phyloP scores from a whole-genome alignment of 2,888 invertebrate species.

The Zaprionus bogoriensis region DNA sequence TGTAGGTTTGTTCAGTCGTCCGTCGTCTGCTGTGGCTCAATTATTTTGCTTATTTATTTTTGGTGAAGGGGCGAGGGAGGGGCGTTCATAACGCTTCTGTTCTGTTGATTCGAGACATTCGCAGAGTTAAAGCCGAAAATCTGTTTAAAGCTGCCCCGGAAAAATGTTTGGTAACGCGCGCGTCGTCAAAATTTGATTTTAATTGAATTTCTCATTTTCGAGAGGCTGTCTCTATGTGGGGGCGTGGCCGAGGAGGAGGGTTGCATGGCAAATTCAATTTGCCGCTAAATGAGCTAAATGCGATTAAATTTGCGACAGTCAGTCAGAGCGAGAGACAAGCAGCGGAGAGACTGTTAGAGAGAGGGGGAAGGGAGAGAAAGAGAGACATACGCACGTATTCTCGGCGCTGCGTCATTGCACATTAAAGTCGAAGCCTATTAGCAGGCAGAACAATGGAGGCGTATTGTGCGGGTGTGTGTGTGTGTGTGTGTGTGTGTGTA shows the following conservation, averaged over 20 bases:
- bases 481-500: neutral
- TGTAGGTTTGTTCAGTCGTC: neutral
- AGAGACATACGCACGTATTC: too few relatives aligned
- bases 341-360: neutral
- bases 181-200: constrained; percentile 66
- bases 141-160: constrained; percentile 40
- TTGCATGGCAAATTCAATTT: constrained; percentile 71
- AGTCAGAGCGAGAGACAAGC: constrained; percentile 19
- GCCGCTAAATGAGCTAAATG: constrained; percentile 72
- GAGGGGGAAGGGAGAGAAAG: neutral
- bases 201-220: constrained; percentile 71
- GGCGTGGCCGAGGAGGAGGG: constrained; percentile 9
- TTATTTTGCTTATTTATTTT: constrained; percentile 65
- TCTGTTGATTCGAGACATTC: constrained; percentile 37
- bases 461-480: too few relatives aligned
- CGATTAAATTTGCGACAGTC: constrained; percentile 64
- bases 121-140: constrained; percentile 53
- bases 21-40: constrained; percentile 43
- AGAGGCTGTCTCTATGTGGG: constrained; percentile 20
- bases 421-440: constrained; percentile 22
- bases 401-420: constrained; percentile 1
- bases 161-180: constrained; percentile 16
- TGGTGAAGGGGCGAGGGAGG: neutral
- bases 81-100: neutral
- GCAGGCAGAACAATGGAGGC: neutral